These are phyloP conservation scores for Papilio protenor DNA, from an alignment of 2,888 invertebrate species.

Conservation along the genomic window DNA sequence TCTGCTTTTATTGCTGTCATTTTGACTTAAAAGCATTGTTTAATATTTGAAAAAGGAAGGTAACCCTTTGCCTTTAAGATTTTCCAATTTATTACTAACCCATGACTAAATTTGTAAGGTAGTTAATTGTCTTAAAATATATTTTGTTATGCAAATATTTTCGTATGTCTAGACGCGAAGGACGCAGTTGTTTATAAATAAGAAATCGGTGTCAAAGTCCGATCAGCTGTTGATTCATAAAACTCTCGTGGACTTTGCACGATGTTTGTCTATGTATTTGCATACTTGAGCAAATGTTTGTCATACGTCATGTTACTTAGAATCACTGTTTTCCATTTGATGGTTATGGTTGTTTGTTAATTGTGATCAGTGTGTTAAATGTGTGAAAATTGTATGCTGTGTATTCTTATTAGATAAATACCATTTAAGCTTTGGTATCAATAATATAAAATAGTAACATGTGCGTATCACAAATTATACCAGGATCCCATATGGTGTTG, in stretches of 20 bases:
- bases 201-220: slow-evolving; percentile 40
- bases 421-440: background rate
- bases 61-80: background rate
- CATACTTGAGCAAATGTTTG: background rate
- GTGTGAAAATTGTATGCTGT: background rate
- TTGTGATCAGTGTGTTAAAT: background rate
- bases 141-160: slow-evolving; percentile 13
- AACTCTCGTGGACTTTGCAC: slow-evolving; percentile 9
- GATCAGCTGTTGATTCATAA: slow-evolving; percentile 32
- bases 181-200: slow-evolving; percentile 41
- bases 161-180: slow-evolving; percentile 36
- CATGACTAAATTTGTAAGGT: background rate
- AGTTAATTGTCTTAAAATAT: background rate
- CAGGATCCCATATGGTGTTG: background rate
- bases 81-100: background rate
- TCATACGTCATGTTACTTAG: background rate
- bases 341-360: slow-evolving; percentile 5
- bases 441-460: background rate
- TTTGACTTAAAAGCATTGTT: slow-evolving; percentile 1
- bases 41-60: background rate
- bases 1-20: background rate
- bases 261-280: background rate
- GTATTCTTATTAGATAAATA: background rate
- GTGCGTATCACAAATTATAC: background rate
- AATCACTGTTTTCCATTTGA: background rate